Evolutionary conservation across 2,113 vertebrate genomes (phyloP), one percentile per base, ranked within the genome.

Genomic region (Ptilonorhynchus violaceus): DNA sequence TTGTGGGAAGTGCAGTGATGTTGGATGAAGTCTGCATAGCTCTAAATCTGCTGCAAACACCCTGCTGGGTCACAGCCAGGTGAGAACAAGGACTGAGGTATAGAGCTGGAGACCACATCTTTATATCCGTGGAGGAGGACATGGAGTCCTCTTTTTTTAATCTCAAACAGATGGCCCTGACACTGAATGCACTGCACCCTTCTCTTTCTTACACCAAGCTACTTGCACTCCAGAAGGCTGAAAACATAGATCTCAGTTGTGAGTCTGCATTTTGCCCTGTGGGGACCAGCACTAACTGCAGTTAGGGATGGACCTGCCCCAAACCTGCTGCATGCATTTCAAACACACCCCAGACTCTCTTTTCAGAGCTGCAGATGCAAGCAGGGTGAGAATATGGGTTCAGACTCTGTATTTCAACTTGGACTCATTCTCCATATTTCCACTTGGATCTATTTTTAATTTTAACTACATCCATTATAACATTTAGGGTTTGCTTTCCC

Each of bases 11-110:
- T 60, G 52, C n/a, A n/a, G 67, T 11, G 2, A 74, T 91, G 59
- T 72, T 80, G 94, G 95, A 96, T 18, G 30, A 91, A 63, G 68
- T 72, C 86, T 95, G 93, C 76, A 66, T 35, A 74, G 66, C 82
- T 84, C 33, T 33, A 81, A 95, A 94, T 85, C 85, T 88, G 84
- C 86, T 88, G 69, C 92, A 79, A 93, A 91, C 91, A 87, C 78
- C 82, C 79, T 0, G 15, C 87, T 82, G 90, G 92, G 91, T 93
- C 94, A 85, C 19, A 77, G 88, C 83, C 89, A 96, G 93, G 94
- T 95, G 76, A 95, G 93, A 96, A 44, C 49, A 83, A 76, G 76
- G 35, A 73, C 60, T 69, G 49, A 56, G 42, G 52, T 66, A 28
- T 17, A 52, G 72, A 77, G n/a, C 12, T 75, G 63, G 35, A 88